Evolutionary conservation across 1,140 invertebrate genomes (phyloP).

Genomic region (Drosophila saltans): DNA sequence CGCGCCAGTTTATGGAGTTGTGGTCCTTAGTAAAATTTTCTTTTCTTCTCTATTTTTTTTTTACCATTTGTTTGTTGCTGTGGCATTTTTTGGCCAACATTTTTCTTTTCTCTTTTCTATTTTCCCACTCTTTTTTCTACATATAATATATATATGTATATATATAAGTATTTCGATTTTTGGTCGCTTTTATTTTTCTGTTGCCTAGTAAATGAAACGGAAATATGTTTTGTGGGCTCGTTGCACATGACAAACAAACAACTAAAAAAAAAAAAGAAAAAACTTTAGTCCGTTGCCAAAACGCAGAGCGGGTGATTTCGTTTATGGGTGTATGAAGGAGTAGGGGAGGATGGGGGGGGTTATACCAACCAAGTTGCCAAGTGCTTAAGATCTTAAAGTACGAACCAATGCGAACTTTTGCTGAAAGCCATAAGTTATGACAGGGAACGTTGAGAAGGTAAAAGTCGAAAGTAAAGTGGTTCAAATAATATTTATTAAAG

Average conservation of each 20-base stretch:
- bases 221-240: constrained; percentile 77
- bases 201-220: constrained; percentile 80
- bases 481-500: constrained; percentile 14
- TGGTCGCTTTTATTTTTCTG: constrained; percentile 21
- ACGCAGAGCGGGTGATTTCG: constrained; percentile 15
- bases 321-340: background rate
- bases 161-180: constrained; percentile 22
- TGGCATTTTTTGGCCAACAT: constrained; percentile 66
- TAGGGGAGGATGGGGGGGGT: background rate
- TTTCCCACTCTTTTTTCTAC: background rate
- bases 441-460: background rate
- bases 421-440: constrained; percentile 12
- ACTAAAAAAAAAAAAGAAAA: background rate
- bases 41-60: background rate
- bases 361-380: constrained; percentile 7
- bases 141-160: background rate
- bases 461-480: constrained; percentile 3
- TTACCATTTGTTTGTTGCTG: constrained; percentile 36
- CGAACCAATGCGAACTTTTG: constrained; percentile 15
- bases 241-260: constrained; percentile 57
- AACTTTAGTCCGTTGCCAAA: constrained; percentile 17
- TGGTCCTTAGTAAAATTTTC: constrained; percentile 23
- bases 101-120: constrained; percentile 48
- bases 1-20: constrained; percentile 66
- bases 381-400: constrained; percentile 23